Base-by-base conservation (phyloP, 2,888 invertebrate species). In the Campoletis raptor region DNA sequence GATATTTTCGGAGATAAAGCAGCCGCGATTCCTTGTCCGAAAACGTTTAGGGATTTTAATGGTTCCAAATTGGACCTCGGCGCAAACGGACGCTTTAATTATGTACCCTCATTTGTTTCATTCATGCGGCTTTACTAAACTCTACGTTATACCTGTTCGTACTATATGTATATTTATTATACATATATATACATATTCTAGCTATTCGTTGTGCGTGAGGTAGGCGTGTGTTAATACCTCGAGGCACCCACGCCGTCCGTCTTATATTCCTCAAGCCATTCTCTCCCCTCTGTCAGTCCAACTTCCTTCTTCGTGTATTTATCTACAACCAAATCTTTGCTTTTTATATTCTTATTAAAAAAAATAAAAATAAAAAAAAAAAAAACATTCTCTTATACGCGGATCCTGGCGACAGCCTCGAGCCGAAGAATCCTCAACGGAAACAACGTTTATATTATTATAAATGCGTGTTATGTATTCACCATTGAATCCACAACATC, bases 81-180 rank as follows among this genome's bases (percentile, higher is more conserved):
- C 91, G 86, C 86, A 74, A 74, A 89, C 89, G 90, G 87, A 89
- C 92, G 90, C 93, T 92, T 92, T 93, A 93, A 93, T 93, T 93
- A 93, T 90, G 88, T 90, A 92, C 93, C 91, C 93, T 92, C 92
- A 90, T 93, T 92, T 92, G 91, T 92, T 92, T 92, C 93, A 92
- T 93, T 92, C 91, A 91, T 90, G 90, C 91, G 74, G 74, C 86
- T 87, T 48, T 86, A 87, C 79, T 70, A 81, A 37, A 73, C 77
- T 52, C 18, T 54, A 69, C 66, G 52, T 74, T 52, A 67, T 84
- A 84, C 89, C 89, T 88, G 86, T 83, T 52, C 70, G 66, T 64
- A 30, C 82, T 54, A 61, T 73, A 69, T 69, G 30, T 67, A 76
- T 85, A 52, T 45, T 79, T 64, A 57, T 80, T 54, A 45, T 24